Conservation (phyloP, 2,797 vertebrate species). For the Myotis findleyi region DNA sequence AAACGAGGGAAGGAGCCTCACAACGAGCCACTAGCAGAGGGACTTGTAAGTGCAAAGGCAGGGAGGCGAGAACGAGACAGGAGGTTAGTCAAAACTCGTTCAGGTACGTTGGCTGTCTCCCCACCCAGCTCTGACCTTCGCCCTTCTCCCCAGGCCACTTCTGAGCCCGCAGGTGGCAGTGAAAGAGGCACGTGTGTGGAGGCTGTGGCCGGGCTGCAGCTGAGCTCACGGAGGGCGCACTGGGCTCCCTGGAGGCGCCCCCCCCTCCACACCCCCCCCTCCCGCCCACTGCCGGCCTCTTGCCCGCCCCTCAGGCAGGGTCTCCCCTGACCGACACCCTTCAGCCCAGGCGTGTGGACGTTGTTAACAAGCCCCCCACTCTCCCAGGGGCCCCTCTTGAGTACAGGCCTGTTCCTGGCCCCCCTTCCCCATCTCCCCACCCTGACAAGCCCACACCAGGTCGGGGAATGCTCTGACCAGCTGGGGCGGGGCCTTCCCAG, state of each 20-base stretch:
- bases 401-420: background rate
- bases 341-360: background rate
- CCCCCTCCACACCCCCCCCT: background rate
- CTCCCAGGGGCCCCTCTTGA: background rate
- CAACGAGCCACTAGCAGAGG: background rate
- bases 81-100: background rate
- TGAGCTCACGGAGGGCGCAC: too few relatives aligned
- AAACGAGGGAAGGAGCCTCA: background rate
- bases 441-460: background rate
- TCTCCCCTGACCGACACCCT: background rate
- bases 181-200: background rate
- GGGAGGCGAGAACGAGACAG: background rate
- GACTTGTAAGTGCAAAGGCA: background rate
- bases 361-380: too few relatives aligned
- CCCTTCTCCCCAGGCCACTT: background rate
- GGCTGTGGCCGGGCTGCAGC: too few relatives aligned
- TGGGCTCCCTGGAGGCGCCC: background rate
- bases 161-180: background rate
- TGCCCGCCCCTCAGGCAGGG: too few relatives aligned
- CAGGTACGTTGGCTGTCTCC: too few relatives aligned
- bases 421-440: background rate
- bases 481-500: background rate
- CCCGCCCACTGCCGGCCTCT: background rate
- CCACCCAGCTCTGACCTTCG: background rate
- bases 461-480: background rate